phyloP scores from a whole-genome alignment of 2,888 invertebrate species.

The Leptopterna dolabrata region DNA sequence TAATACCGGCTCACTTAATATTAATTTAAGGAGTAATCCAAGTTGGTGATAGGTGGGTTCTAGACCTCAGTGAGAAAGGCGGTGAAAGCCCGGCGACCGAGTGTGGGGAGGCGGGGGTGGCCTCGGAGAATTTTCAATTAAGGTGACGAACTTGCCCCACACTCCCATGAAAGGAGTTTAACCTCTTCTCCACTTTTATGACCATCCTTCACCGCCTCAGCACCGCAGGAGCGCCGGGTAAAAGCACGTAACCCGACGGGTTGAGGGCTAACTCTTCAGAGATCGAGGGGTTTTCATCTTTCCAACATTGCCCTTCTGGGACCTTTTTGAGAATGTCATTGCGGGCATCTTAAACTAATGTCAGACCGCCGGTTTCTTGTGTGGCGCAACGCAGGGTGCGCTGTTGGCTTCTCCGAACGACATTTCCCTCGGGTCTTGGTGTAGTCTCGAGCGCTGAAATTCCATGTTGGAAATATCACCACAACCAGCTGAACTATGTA shows the following conservation, averaged over 20 bases:
- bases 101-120: background rate
- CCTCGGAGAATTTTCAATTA: conserved; percentile 52
- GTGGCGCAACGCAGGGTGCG: background rate
- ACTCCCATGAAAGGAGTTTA: conserved; percentile 26
- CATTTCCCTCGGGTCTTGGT: background rate
- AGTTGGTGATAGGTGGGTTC: background rate
- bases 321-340: conserved; percentile 50
- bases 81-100: background rate
- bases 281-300: conserved; percentile 42
- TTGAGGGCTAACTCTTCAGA: conserved; percentile 6
- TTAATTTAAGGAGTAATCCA: background rate
- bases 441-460: background rate
- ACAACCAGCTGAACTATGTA: too few relatives aligned
- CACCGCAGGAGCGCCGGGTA: background rate
- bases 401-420: background rate
- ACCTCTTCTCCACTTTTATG: conserved; percentile 30
- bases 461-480: background rate
- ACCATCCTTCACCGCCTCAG: conserved; percentile 1
- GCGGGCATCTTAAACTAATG: conserved; percentile 43
- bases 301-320: conserved; percentile 40
- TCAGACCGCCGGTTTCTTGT: background rate
- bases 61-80: background rate
- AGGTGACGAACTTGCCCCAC: conserved; percentile 52
- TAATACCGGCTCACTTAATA: background rate
- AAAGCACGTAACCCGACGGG: conserved; percentile 36